Evolutionary conservation across 2,797 vertebrate species (phyloP), one percentile per base, ranked within the genome.

Genomic region (Neopelma chrysocephalum): DNA sequence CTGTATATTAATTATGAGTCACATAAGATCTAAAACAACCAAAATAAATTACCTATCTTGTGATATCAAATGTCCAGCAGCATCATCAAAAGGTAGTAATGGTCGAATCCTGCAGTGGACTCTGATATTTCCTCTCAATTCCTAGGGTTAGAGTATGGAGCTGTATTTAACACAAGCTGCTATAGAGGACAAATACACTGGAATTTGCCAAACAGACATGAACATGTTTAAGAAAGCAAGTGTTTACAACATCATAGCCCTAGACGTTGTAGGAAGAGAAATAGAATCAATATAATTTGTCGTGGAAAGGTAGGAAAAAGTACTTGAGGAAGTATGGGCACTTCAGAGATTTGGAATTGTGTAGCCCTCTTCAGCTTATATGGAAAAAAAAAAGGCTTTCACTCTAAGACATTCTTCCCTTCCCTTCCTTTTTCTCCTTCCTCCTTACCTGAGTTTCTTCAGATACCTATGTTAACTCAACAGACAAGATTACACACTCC

Each of bases 81-180:
- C 79, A 26, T 81, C 50, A 93, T 98, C 98, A 47, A 98, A 98
- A 20, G 97, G 97, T 7, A 99, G 90, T 56, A 98, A 50, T 2
- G 98, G 98, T 29, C 98, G 98, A 51, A 99, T 97, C 50, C 98
- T 98, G 83, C 99, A 99, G 97, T 99, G 98, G 38, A 99, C 98
- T 86, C 98, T 94, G 93, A 99, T 98, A 93, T 98, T 98, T 43
- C 98, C 98, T 90, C 97, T 98, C 79, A 99, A 84, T 95, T 99
- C 99, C 99, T 99, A 78, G 8, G 31, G n/a, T 85, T 72, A 86
- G 9, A 80, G 93, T 34, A 56, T 53, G 76, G 34, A 86, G 23
- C 70, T 27, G 40, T 11, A 71, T 69, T 92, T 89, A 86, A 72
- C n/a, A 69, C 5, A 77, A 89, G 51, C n/a, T 64, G n/a, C 27